Conservation (phyloP, 2,113 vertebrate species). For the Rutilus rutilus region DNA sequence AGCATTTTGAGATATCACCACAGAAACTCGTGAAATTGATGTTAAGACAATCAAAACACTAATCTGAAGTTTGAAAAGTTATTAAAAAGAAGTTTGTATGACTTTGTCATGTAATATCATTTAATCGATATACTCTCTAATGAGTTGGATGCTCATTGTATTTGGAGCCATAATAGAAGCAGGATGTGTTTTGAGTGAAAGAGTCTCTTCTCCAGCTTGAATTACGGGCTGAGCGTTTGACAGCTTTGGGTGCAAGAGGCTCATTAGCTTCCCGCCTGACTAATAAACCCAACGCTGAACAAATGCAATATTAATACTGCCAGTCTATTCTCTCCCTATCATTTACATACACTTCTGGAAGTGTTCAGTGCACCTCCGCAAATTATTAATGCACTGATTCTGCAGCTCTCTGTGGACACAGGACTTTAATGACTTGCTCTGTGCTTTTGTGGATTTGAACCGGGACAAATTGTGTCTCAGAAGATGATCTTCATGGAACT, state of each 20-base stretch:
- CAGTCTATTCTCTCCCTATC: conserved; percentile 64
- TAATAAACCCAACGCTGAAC: conserved; percentile 69
- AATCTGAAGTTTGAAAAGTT: conserved; percentile 10
- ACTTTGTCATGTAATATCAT: conserved; percentile 30
- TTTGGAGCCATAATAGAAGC: conserved; percentile 5
- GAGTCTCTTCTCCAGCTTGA: conserved; percentile 27
- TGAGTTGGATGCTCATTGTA: neutral
- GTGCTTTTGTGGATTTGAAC: conserved; percentile 27
- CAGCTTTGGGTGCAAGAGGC: conserved; percentile 65
- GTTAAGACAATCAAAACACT: neutral
- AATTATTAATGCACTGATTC: conserved; percentile 74
- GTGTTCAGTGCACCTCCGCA: conserved; percentile 61
- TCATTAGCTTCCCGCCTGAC: conserved; percentile 66
- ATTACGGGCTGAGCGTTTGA: conserved; percentile 71
- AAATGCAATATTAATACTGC: conserved; percentile 73
- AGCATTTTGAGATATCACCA: neutral
- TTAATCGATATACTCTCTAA: conserved; percentile 4
- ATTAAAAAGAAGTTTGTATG: conserved; percentile 10
- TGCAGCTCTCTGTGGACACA: conserved; percentile 36
- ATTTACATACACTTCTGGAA: conserved; percentile 66
- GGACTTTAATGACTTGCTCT: conserved; percentile 48
- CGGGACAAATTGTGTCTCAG: conserved; percentile 34
- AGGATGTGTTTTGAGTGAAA: conserved; percentile 36
- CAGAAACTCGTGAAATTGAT: neutral
- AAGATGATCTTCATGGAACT: conserved; percentile 5